Evolutionary conservation across 2,888 invertebrate genomes (phyloP).

Genomic region (Leucania comma): DNA sequence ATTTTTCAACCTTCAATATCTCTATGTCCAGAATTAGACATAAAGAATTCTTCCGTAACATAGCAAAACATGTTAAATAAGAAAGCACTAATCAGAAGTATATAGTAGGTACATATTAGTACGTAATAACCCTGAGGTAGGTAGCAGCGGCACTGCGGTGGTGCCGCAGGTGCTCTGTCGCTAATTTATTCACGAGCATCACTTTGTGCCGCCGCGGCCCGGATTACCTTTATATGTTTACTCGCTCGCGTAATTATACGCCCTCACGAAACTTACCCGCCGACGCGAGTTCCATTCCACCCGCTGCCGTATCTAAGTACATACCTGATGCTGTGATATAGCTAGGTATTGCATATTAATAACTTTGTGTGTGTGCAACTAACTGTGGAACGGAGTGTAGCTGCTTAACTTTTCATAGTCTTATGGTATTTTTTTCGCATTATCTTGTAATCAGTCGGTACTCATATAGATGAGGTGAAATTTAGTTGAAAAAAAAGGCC

Average conservation of each 20-base stretch:
- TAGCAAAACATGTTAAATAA: background rate
- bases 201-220: conserved; percentile 89
- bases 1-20: background rate
- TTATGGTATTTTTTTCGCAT: no score
- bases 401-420: background rate
- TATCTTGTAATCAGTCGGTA: no score
- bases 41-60: background rate
- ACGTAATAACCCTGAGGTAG: conserved; percentile 71
- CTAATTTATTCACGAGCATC: conserved; percentile 89
- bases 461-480: no score
- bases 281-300: conserved; percentile 54
- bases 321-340: conserved; percentile 44
- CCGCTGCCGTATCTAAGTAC: conserved; percentile 43
- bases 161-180: conserved; percentile 84
- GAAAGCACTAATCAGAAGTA: conserved; percentile 15
- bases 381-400: background rate
- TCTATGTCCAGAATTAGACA: background rate
- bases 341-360: conserved; percentile 23
- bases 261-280: conserved; percentile 87
- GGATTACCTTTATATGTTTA: conserved; percentile 90
- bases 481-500: no score
- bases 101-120: no score
- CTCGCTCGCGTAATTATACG: conserved; percentile 89
- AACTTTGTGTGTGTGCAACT: conserved; percentile 15
- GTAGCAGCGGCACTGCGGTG: conserved; percentile 76